These are phyloP conservation scores for Dendroctonus ponderosae DNA, from an alignment of 1,140 invertebrate species.

Conservation along the genomic window DNA sequence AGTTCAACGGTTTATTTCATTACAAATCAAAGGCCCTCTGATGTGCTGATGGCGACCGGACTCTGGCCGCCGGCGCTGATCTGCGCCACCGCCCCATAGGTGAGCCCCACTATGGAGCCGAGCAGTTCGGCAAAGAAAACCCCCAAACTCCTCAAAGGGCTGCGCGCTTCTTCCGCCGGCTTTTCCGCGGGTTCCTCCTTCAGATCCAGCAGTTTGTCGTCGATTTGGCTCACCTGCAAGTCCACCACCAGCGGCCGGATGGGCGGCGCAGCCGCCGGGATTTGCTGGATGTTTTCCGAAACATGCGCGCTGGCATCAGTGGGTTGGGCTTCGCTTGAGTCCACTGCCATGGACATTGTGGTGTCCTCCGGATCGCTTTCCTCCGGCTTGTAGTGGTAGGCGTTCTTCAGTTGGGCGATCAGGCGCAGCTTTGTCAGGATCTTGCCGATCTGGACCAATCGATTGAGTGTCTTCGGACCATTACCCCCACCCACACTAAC, in stretches of 20 bases:
- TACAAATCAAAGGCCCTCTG: conserved; percentile 12
- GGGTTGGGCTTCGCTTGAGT: background rate
- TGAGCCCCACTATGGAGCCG: conserved; percentile 34
- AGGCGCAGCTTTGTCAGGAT: conserved; percentile 24
- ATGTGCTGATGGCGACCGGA: conserved; percentile 21
- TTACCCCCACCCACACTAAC: conserved; percentile 2
- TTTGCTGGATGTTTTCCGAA: conserved; percentile 1
- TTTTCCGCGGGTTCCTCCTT: conserved; percentile 9
- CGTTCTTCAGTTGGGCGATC: conserved; percentile 28
- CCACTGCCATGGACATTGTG: conserved; percentile 2
- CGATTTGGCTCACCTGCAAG: conserved; percentile 5
- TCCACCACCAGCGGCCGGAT: background rate
- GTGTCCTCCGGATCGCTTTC: conserved; percentile 4
- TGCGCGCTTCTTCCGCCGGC: background rate
- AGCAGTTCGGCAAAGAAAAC: conserved; percentile 36
- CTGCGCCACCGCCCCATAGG: conserved; percentile 36
- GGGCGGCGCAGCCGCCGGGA: background rate
- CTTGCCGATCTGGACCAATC: conserved; percentile 15
- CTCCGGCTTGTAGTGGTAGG: conserved; percentile 14
- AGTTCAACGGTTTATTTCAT: too few relatives aligned
- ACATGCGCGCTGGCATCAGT: background rate
- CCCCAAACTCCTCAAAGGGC: conserved; percentile 25
- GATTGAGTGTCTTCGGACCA: background rate
- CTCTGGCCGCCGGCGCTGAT: conserved; percentile 17
- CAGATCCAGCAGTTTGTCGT: conserved; percentile 4